Evolutionary conservation across 2,113 vertebrate species (phyloP).

Genomic region (Pomatorhinus ruficollis): DNA sequence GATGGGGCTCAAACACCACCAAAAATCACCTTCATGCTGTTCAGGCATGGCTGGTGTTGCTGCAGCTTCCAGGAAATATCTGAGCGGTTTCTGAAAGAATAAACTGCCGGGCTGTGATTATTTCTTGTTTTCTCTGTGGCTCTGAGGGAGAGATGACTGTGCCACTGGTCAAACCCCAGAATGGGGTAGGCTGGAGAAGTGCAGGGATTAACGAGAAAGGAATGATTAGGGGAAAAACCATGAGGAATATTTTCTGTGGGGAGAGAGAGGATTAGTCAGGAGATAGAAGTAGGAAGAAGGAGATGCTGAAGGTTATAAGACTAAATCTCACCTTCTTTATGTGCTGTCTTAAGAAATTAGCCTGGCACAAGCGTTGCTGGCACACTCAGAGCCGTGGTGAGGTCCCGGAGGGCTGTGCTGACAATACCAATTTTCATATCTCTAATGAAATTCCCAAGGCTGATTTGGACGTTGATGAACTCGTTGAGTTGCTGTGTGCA

Average conservation of each 20-base stretch:
- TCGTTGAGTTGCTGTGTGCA: fast-evolving
- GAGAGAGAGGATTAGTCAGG: background rate
- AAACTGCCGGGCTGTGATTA: background rate
- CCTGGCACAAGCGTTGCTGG: background rate
- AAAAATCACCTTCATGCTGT: background rate
- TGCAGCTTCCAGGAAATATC: conserved; percentile 37
- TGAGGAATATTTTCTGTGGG: background rate
- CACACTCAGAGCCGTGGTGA: background rate
- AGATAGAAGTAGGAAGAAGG: background rate
- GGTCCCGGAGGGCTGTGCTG: conserved; percentile 6
- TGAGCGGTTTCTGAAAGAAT: background rate
- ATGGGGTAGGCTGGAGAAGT: background rate
- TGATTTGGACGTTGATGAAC: fast-evolving
- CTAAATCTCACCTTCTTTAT: background rate
- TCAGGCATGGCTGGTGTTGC: background rate
- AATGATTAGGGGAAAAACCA: background rate
- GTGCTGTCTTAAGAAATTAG: background rate
- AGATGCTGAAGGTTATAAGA: background rate
- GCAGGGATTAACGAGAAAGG: background rate
- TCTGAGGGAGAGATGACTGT: background rate
- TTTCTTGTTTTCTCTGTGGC: background rate
- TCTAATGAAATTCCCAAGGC: background rate
- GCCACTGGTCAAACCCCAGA: background rate
- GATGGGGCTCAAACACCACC: background rate
- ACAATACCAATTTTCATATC: background rate